Percentiles rank a stretch among this genome's conserved stretches.
Conservation (phyloP, 2,113 vertebrate species). For the Erythrolamprus reginae region DNA sequence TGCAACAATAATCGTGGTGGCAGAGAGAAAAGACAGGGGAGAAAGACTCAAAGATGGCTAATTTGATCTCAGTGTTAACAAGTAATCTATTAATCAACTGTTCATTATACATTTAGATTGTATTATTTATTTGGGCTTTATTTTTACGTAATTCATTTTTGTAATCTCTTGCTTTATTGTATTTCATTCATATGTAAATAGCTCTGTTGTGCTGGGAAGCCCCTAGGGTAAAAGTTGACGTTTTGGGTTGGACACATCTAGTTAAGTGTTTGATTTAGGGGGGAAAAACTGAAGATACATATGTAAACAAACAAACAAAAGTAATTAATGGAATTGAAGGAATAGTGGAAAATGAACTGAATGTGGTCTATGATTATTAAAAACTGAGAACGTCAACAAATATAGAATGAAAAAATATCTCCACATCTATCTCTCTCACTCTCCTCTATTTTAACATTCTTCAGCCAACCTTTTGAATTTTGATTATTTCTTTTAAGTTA, state of each 20-base stretch:
- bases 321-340: background rate
- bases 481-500: conserved; percentile 22
- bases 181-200: conserved; percentile 61
- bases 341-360: background rate
- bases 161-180: conserved; percentile 56
- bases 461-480: conserved; percentile 25
- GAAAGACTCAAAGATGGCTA: conserved; percentile 57
- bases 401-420: background rate
- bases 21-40: background rate
- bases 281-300: background rate
- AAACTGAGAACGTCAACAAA: conserved; percentile 4
- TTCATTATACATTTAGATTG: conserved; percentile 71
- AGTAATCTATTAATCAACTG: conserved; percentile 71
- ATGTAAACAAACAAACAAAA: conserved; percentile 9
- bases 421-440: background rate
- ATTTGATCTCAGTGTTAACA: conserved; percentile 70
- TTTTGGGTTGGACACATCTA: background rate
- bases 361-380: conserved; percentile 18
- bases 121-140: conserved; percentile 65
- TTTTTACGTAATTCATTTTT: conserved; percentile 68
- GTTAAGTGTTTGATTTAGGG: background rate
- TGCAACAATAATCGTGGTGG: conserved; percentile 53
- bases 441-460: background rate
- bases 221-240: conserved; percentile 9
- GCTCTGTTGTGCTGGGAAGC: conserved; percentile 10